Base-by-base conservation (phyloP, 2,888 invertebrate species). In the Aplocera efformata region DNA sequence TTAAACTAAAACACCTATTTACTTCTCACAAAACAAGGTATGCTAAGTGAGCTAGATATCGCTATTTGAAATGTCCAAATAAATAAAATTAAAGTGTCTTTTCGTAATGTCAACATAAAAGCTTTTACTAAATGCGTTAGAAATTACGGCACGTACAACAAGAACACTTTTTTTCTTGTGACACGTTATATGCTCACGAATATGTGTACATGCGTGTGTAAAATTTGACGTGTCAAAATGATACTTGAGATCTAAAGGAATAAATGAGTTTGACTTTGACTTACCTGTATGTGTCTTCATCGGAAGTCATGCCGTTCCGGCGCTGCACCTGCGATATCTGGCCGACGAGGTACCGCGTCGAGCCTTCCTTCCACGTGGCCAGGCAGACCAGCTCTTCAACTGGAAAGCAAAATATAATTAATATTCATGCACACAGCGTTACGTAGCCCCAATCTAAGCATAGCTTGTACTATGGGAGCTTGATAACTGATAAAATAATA, bases 361-460 rank as follows among this genome's bases (percentile, higher is more conserved):
- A 93, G 0, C 95, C 95, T 56, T 96, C 95, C 73, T 93, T 94
- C 96, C 96, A 96, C 9, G 91, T 91, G 1, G 95, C 96, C 40
- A 96, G 79, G 72, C 96, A 96, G 30, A 94, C 92, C 37, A 96
- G 74, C 78, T 95, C 94, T 67, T 96, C 95, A 32, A 93, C 95
- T 94, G 74, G 5, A 76, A 55, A 10, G 0, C 4, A 4, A 10
- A 21, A 7, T 7, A 28, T 17, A 17, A 17, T 3, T 17, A 17
- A 3, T 3, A 25, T 2, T 11, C 10, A 10, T 1, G 27, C n/a
- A n/a, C n/a, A 17, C 13, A 17, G 13, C 13, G 13, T 5, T 5
- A 17, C 5, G 3, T 17, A 17, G 13, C 13, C 13, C 13, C 13
- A 17, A 6, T 3, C 6, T 27, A 4, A 9, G 5, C 9, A 30